Base-by-base conservation (phyloP, 1,140 invertebrate species). In the Brachionus asplanchnoidis region DNA sequence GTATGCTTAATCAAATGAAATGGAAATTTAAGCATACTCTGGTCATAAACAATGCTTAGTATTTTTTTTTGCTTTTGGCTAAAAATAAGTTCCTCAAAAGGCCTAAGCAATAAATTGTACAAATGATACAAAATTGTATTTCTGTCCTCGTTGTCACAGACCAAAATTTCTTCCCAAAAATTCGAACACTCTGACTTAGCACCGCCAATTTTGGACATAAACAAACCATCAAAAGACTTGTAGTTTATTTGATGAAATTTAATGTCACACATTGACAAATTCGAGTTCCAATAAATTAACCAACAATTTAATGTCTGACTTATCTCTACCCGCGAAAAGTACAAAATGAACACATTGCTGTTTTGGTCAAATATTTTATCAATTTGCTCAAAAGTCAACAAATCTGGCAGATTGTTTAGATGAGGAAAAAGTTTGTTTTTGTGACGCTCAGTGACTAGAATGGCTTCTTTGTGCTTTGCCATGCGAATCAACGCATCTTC, bases 251-350 rank as follows among this genome's bases (percentile, higher is more conserved):
- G 79, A 28, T 82, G 50, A 65, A 82, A 82, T 5, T 65, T 82
- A 46, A 60, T 68, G 11, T 20, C n/a, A 23, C 79, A 12, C 20
- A 17, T 42, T 0, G 50, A 42, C 20, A 23, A 26, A 20, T 11
- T 40, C 9, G 32, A 23, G 17, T 50, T 50, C 73, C 42, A 50
- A 20, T 26, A 26, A 5, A 82, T 32, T 36, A 65, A 8, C 79
- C 79, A 82, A 46, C 79, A 82, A 68, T 82, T 82, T 14, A 82
- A 68, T 7, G 50, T 82, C 12, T 42, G 20, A 28, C 79, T 82
- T 23, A 82, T 68, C 4, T 82, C 79, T 32, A 82, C 42, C 0
- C 40, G 20, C 23, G 32, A 68, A 32, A 36, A 82, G 28, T 42
- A 82, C 3, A 82, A 3, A 7, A 82, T 46, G 17, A 36, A 28